Evolutionary conservation across 2,888 invertebrate genomes (phyloP).

Genomic region (Baronia brevicornis): DNA sequence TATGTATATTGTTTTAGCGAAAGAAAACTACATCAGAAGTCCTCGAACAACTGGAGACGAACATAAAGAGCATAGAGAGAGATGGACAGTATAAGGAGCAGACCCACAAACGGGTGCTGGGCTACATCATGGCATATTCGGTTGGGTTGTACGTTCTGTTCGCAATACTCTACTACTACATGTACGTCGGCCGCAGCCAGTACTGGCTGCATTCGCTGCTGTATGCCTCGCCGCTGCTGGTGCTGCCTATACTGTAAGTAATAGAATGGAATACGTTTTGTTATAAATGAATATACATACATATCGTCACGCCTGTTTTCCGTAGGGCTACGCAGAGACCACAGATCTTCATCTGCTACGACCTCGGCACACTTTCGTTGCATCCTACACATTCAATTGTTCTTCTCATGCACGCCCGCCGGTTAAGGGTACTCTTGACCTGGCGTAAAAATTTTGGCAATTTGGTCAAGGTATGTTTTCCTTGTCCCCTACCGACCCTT

Average conservation of each 20-base stretch:
- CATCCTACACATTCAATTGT: too few species aligned
- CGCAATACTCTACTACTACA: slow-evolving; percentile 85
- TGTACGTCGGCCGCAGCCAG: slow-evolving; percentile 86
- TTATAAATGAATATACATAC: too few species aligned
- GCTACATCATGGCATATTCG: slow-evolving; percentile 82
- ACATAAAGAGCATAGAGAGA: slow-evolving; percentile 87
- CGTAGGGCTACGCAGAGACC: too few species aligned
- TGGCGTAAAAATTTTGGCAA: too few species aligned
- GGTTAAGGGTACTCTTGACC: too few species aligned
- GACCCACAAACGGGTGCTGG: slow-evolving; percentile 87
- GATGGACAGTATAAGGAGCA: slow-evolving; percentile 87
- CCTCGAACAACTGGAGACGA: slow-evolving; percentile 84
- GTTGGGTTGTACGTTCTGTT: slow-evolving; percentile 82
- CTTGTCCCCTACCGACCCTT: too few species aligned
- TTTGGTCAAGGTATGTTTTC: too few species aligned
- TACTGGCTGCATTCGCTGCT: slow-evolving; percentile 81
- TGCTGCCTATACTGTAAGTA: slow-evolving; percentile 90
- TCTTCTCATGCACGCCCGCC: too few species aligned
- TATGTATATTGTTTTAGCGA: slow-evolving; percentile 33
- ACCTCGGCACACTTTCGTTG: too few species aligned
- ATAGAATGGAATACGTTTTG: too few species aligned
- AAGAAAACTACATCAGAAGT: slow-evolving; percentile 65
- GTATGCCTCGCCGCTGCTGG: slow-evolving; percentile 85
- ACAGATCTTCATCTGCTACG: too few species aligned
- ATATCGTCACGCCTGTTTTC: too few species aligned